Evolutionary conservation across 2,888 invertebrate species (phyloP), one percentile per base, ranked within the genome.

Genomic region (Hartigia nigra): DNA sequence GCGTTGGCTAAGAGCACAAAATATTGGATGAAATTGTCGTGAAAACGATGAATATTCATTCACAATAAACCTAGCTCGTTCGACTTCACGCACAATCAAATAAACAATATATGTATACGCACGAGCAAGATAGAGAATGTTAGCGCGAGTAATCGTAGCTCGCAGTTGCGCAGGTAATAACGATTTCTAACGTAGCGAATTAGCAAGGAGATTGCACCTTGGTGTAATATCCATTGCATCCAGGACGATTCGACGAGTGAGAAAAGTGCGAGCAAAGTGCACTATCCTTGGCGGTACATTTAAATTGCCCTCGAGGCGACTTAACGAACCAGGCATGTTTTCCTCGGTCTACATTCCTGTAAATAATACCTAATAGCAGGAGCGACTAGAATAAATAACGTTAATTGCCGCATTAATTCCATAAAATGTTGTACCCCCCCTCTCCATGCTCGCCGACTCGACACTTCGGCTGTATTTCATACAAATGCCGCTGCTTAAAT

Each of bases 381-480:
- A 70, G 55, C 74, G 76, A 79, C 76, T 79, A 76, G 74, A 76
- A 79, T 79, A 76, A 79, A 79, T 79, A 79, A 79, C 74, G 55
- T 76, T 79, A 76, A 79, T 79, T 76, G 69, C 78, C 76, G 55
- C 76, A 79, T 79, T 55, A 76, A 79, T 79, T 79, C 69, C 35
- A 76, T 74, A 37, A 37, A 34, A 36, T 75, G 75, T 35, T 75
- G 1, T 75, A 31, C 14, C 32, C 36, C 75, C 12, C 36, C 75
- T 5, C 72, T 74, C 76, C 72, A 31, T 74, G 37, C 76, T 39
- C 23, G 55, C 74, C 74, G 72, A 76, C 70, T 76, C 74, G 72
- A 35, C 76, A 74, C 74, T 79, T 79, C 75, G 78, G 70, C 72
- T 76, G 78, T 79, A 79, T 79, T 79, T 79, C 74, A 79, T 76